A percentile compares a stretch with the other conserved stretches of the same genome.
These are phyloP conservation scores for Antechinus flavipes DNA, from an alignment of 2,113 vertebrate species.

Conservation along the genomic window DNA sequence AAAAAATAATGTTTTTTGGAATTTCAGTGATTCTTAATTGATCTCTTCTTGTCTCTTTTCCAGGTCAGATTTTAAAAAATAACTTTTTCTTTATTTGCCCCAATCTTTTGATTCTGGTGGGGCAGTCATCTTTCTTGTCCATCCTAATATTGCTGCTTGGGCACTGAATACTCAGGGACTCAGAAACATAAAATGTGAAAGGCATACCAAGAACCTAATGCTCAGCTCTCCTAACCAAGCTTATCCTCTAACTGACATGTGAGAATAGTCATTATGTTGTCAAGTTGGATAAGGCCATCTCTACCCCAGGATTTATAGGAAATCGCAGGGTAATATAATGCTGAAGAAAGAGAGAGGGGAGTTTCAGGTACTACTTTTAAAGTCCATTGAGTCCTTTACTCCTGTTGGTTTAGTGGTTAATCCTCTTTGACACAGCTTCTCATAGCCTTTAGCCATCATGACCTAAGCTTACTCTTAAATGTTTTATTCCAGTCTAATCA, in stretches of 20 bases:
- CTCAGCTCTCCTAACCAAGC: neutral
- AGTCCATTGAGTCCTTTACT: neutral
- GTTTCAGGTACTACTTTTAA: neutral
- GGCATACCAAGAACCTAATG: neutral
- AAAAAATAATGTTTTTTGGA: neutral
- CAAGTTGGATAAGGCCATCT: neutral
- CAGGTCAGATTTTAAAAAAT: neutral
- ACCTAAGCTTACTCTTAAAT: neutral
- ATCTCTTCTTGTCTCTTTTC: neutral
- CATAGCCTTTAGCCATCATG: neutral
- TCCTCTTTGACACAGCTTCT: neutral
- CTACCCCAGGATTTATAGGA: neutral
- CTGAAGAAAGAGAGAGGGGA: neutral
- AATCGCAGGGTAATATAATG: neutral
- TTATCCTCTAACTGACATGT: neutral
- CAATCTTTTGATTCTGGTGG: neutral
- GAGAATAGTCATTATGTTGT: neutral
- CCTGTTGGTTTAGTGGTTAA: neutral
- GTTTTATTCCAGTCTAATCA: neutral
- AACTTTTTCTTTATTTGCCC: neutral
- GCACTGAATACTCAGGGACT: neutral
- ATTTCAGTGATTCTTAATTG: neutral
- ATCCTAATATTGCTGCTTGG: neutral
- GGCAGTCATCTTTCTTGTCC: neutral
- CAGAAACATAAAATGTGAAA: neutral